phyloP scores from a whole-genome alignment of 2,888 invertebrate genomes.

The Ischnus inquisitorius region DNA sequence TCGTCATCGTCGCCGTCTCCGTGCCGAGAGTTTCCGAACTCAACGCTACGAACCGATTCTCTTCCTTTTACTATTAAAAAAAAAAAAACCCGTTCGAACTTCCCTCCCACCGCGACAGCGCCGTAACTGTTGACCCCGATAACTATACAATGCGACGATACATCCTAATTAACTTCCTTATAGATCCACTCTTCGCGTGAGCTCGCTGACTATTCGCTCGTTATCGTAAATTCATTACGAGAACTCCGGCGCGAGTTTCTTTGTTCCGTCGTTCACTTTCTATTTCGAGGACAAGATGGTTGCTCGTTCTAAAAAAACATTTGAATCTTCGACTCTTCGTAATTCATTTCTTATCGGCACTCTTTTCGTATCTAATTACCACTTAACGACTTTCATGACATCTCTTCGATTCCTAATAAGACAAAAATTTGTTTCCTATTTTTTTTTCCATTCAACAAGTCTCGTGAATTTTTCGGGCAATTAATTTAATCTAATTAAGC shows the following conservation, averaged over 20 bases:
- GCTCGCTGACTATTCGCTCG: not conserved
- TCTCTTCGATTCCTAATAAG: no score
- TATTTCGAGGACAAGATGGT: conserved; percentile 17
- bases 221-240: conserved; percentile 31
- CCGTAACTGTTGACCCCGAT: conserved; percentile 30
- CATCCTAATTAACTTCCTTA: conserved; percentile 25
- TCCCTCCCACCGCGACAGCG: not conserved
- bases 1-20: conserved; percentile 33
- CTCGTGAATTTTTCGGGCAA: not conserved
- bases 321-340: not conserved
- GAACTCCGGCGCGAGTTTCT: conserved; percentile 28
- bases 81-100: conserved; percentile 6
- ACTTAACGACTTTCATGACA: no score
- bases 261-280: conserved; percentile 34
- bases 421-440: no score
- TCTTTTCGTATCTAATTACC: no score
- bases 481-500: not conserved
- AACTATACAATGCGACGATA: not conserved
- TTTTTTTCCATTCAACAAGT: not conserved
- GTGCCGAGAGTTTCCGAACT: conserved; percentile 12
- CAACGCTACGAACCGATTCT: conserved; percentile 3
- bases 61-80: conserved; percentile 3
- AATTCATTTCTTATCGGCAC: no score
- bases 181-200: not conserved
- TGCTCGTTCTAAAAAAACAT: not conserved